Evolutionary conservation across 1,140 invertebrate species (phyloP).

Genomic region (Dreissena polymorpha): DNA sequence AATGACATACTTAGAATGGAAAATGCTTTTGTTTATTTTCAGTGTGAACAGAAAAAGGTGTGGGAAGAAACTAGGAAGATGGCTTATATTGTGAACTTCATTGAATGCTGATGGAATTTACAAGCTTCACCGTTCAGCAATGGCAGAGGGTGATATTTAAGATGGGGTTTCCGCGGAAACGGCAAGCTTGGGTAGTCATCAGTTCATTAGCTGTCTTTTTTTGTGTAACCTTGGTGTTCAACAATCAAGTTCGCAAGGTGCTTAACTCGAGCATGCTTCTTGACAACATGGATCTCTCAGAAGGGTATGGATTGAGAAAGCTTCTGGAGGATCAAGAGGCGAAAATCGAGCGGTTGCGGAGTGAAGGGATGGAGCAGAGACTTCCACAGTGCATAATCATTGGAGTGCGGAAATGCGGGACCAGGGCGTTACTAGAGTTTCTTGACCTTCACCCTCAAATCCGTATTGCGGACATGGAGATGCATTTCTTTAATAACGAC

Average conservation of each 20-base stretch:
- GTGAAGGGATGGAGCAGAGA: conserved; percentile 31
- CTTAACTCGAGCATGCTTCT: conserved; percentile 31
- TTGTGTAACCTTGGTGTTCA: conserved; percentile 43
- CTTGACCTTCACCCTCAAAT: conserved; percentile 78
- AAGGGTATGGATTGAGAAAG: conserved; percentile 54
- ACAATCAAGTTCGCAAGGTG: conserved; percentile 32
- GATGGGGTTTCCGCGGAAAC: conserved; percentile 33
- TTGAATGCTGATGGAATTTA: too few relatives aligned
- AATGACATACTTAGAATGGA: too few relatives aligned
- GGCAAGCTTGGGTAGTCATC: conserved; percentile 40
- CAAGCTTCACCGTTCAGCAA: background rate
- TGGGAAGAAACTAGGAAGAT: too few relatives aligned
- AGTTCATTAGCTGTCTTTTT: conserved; percentile 22
- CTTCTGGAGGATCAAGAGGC: conserved; percentile 45
- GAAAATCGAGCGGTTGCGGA: conserved; percentile 15
- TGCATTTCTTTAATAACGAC: conserved; percentile 79
- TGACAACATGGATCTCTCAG: conserved; percentile 44
- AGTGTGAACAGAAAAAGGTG: too few relatives aligned
- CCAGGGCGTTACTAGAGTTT: conserved; percentile 77
- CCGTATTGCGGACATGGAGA: conserved; percentile 65
- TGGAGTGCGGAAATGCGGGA: conserved; percentile 79
- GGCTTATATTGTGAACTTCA: too few relatives aligned
- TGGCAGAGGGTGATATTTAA: conserved; percentile 10
- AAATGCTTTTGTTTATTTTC: too few relatives aligned
- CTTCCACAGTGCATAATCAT: conserved; percentile 76